Evolutionary conservation across 1,140 invertebrate genomes (phyloP), one percentile per base, ranked within the genome.

Genomic region (Zaprionus davidi): DNA sequence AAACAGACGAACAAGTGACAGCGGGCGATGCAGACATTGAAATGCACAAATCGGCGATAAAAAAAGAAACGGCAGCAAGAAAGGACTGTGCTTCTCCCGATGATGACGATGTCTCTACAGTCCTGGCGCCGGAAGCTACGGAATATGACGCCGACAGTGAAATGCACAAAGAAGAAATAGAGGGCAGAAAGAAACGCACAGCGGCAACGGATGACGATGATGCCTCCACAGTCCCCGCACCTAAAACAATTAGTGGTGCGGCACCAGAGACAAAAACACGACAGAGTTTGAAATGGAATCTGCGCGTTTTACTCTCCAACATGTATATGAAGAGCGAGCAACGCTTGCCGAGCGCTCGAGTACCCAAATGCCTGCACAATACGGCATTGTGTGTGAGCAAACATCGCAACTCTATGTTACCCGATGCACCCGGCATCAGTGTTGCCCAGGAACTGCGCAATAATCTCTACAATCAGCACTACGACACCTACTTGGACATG

Each of bases 401-500:
- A 5, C 84, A 88, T 41, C 84, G 84, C 11, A 66, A 67, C 38
- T 60, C 81, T 17, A 74, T 79, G 71, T 58, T 88, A 3, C 84
- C 84, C 0, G 71, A 88, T 57, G 84, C 81, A 1, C 84, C 84
- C 0, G 77, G 65, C 6, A 85, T 88, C 9, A 28, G 49, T 5
- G 46, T 60, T 3, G 69, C 64, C 0, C 85, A 90, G 46, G 62
- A 71, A 0, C 38, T 88, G 4, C 62, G 78, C 13, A 84, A 51
- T 0, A 81, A 82, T n/a, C 58, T 88, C 11, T 34, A 74, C 17
- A 76, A 64, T 2, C 75, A 90, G 53, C 74, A 84, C 22, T 90
- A 88, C 36, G 85, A 88, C 5, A 84, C 85, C 0, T 88, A 76
- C 26, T 44, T 88, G 11, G 81, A 90, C 51, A 81, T 88, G 41